Percentiles rank a stretch among this genome's conserved stretches.
Conservation (phyloP, 2,113 vertebrate genomes). For the Polyodon spathula region DNA sequence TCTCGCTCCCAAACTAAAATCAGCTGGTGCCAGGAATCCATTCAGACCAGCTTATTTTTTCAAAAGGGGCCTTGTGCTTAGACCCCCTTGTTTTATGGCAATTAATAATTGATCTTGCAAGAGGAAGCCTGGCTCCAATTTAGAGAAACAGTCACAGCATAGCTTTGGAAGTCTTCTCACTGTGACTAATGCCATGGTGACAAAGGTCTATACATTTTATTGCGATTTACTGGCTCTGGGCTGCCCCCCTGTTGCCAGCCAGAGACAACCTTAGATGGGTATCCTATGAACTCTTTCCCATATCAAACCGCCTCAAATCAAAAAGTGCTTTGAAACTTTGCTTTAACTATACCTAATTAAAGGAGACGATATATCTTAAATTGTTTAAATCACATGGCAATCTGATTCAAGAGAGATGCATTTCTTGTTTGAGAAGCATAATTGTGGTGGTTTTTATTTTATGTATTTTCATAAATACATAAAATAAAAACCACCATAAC, state of each 20-base stretch:
- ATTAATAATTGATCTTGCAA: neutral
- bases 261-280: too few relatives aligned
- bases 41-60: slow-evolving; percentile 36
- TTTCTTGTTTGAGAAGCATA: too few relatives aligned
- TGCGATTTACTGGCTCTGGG: slow-evolving; percentile 19
- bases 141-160: neutral
- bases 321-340: too few relatives aligned
- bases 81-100: neutral
- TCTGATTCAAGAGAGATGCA: too few relatives aligned
- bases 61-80: slow-evolving; percentile 14
- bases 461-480: too few relatives aligned
- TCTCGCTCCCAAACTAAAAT: slow-evolving; percentile 44
- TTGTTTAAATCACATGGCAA: too few relatives aligned
- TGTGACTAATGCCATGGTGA: slow-evolving; percentile 28
- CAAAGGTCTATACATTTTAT: slow-evolving; percentile 13
- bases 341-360: too few relatives aligned
- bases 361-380: too few relatives aligned
- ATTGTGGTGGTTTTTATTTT: too few relatives aligned
- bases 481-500: too few relatives aligned
- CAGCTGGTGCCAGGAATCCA: slow-evolving; percentile 32
- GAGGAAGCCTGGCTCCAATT: neutral
- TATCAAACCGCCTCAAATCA: too few relatives aligned
- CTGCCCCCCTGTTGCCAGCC: slow-evolving; percentile 19
- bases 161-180: slow-evolving; percentile 7
- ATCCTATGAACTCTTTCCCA: too few relatives aligned